phyloP scores from a whole-genome alignment of 2,113 vertebrate species.

The Indri indri region DNA sequence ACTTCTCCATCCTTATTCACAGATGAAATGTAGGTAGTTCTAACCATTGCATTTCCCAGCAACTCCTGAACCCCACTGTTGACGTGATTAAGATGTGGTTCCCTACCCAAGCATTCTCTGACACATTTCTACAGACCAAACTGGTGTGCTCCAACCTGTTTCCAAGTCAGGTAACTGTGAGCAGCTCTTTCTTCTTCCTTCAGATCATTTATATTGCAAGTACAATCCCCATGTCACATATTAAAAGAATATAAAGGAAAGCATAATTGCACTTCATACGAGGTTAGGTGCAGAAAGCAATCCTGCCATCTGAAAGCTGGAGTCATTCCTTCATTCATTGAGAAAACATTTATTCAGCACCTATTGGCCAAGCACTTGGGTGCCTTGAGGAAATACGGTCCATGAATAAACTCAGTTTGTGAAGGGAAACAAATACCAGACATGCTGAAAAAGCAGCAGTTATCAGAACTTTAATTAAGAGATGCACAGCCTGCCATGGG shows the following conservation, averaged over 20 bases:
- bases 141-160: background rate
- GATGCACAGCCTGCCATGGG: background rate
- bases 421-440: background rate
- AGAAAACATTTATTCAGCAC: background rate
- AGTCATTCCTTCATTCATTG: background rate
- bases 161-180: background rate
- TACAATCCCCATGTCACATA: background rate
- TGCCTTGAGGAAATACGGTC: background rate
- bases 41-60: background rate
- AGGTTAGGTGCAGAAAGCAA: background rate
- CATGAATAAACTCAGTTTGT: background rate
- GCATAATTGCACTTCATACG: background rate
- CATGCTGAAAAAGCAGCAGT: background rate
- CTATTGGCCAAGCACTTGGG: background rate
- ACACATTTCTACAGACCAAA: background rate
- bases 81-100: fast-evolving
- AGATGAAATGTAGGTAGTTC: background rate
- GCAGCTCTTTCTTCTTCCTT: background rate
- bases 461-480: background rate
- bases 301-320: background rate
- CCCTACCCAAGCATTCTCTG: background rate
- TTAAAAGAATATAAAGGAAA: background rate
- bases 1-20: background rate
- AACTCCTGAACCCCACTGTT: fast-evolving
- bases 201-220: background rate